Percentiles rank a stretch among this genome's conserved stretches.
phyloP scores from a whole-genome alignment of 2,888 invertebrate genomes.

The Tribolium freemani region DNA sequence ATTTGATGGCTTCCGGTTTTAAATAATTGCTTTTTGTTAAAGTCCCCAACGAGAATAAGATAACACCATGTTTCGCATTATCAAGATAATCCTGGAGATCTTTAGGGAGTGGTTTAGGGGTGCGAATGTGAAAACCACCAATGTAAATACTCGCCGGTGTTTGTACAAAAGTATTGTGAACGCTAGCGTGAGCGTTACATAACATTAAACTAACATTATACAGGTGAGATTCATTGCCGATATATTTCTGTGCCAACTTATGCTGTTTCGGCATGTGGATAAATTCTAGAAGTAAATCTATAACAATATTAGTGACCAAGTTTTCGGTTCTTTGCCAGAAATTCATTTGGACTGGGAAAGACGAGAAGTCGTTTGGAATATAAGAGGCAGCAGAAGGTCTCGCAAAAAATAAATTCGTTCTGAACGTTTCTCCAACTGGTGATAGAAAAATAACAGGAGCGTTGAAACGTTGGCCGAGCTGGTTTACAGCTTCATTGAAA shows the following conservation, averaged over 20 bases:
- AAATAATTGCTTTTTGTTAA: slow-evolving; percentile 62
- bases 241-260: slow-evolving; percentile 51
- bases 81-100: slow-evolving; percentile 52
- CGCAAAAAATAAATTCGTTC: slow-evolving; percentile 52
- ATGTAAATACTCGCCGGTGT: slow-evolving; percentile 72
- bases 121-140: slow-evolving; percentile 69
- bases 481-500: slow-evolving; percentile 67
- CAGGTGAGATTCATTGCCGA: slow-evolving; percentile 51
- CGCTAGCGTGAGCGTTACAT: slow-evolving; percentile 68
- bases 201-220: slow-evolving; percentile 57
- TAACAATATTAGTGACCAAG: slow-evolving; percentile 58
- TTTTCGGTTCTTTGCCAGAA: slow-evolving; percentile 72
- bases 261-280: slow-evolving; percentile 51
- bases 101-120: slow-evolving; percentile 53
- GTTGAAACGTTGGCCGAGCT: slow-evolving; percentile 59
- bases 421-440: slow-evolving; percentile 45
- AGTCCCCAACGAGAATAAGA: slow-evolving; percentile 67
- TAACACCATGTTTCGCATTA: slow-evolving; percentile 52
- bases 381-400: slow-evolving; percentile 53
- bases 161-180: slow-evolving; percentile 68
- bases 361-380: slow-evolving; percentile 36
- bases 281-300: background rate
- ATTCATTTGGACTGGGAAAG: slow-evolving; percentile 60
- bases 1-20: slow-evolving; percentile 54
- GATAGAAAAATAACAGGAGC: slow-evolving; percentile 52